phyloP scores from a whole-genome alignment of 37 sponge, comb jelly and placozoan species.

The Ephydatia muelleri region DNA sequence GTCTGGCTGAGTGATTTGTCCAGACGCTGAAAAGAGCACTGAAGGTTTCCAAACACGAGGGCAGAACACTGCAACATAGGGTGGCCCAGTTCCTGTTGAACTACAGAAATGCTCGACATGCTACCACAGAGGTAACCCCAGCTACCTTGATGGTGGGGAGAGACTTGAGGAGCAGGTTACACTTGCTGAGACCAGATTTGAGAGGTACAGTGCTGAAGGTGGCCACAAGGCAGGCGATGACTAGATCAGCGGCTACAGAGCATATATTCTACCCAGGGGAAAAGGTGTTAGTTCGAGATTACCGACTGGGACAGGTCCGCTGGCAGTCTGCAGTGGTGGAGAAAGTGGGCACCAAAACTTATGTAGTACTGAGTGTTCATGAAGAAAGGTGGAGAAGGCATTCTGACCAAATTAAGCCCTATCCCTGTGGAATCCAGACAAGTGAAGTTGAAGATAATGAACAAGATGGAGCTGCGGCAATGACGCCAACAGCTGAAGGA shows the following conservation, averaged over 20 bases:
- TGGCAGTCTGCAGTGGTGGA: background rate
- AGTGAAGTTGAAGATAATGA: background rate
- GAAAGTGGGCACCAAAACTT: background rate
- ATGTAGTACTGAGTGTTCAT: background rate
- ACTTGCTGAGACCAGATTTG: no score
- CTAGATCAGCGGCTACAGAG: background rate
- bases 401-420: background rate
- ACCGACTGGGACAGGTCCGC: background rate
- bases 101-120: no score
- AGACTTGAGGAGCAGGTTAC: no score
- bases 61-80: no score
- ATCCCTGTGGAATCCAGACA: background rate
- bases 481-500: background rate
- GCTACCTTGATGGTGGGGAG: no score
- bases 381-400: background rate
- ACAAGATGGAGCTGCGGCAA: background rate
- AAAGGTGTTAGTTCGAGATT: background rate
- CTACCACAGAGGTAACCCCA: no score
- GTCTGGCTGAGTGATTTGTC: no score
- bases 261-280: background rate
- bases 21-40: no score
- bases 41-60: no score
- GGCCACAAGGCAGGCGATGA: background rate
- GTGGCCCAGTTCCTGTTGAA: no score
- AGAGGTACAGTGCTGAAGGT: background rate